These are phyloP conservation scores for Prunella fulvescens DNA, from an alignment of 2,113 vertebrate species.

Conservation along the genomic window DNA sequence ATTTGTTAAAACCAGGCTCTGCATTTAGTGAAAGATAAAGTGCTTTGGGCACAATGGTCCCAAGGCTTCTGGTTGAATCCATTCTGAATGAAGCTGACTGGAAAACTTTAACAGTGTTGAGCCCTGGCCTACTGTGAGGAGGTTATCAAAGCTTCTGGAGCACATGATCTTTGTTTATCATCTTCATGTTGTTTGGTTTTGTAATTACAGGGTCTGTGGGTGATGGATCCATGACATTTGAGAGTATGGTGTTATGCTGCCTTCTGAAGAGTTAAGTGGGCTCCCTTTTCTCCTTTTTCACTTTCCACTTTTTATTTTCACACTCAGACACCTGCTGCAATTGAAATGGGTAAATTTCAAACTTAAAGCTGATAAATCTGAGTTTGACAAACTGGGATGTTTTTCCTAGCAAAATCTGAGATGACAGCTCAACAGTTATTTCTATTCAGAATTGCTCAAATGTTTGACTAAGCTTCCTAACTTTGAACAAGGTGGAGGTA, in stretches of 20 bases:
- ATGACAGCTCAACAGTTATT: background rate
- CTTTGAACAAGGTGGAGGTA: background rate
- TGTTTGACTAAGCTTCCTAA: background rate
- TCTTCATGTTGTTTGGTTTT: rapidly evolving
- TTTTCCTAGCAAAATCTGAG: background rate
- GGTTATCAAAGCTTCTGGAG: background rate
- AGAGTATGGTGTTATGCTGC: background rate
- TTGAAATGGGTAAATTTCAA: background rate
- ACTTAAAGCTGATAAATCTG: background rate
- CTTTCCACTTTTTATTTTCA: background rate
- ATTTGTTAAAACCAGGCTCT: background rate
- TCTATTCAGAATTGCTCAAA: background rate
- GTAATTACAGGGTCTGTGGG: background rate
- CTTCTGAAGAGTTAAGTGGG: background rate
- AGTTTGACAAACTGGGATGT: background rate
- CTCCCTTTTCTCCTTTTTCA: background rate
- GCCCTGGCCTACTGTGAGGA: background rate
- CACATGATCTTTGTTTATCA: rapidly evolving
- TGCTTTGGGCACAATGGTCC: background rate
- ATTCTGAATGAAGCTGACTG: background rate
- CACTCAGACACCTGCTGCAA: background rate
- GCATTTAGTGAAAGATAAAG: background rate
- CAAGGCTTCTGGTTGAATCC: background rate
- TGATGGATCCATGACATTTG: background rate
- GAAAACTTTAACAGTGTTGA: background rate